Evolutionary conservation across 2,797 vertebrate species (phyloP).

Genomic region (Sebastes steindachneri): DNA sequence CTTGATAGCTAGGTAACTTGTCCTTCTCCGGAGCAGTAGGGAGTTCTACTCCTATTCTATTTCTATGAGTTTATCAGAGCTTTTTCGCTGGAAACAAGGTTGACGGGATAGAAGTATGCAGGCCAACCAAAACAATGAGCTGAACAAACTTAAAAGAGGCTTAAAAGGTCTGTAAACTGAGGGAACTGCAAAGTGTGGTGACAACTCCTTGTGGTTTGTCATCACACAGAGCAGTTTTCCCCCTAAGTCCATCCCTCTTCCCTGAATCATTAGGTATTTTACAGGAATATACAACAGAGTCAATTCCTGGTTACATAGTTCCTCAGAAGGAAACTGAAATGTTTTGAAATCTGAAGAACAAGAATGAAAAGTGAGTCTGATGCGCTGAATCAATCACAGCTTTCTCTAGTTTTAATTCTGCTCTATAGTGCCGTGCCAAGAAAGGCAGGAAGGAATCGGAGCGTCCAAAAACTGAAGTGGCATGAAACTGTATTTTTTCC

Average conservation of each 20-base stretch:
- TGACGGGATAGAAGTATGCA: background rate
- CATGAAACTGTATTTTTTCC: constrained; percentile 37
- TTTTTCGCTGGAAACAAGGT: background rate
- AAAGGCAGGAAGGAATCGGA: constrained; percentile 51
- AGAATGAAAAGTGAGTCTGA: background rate
- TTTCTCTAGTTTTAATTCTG: constrained; percentile 31
- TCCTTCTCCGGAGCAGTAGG: too few species aligned
- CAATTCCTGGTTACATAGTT: background rate
- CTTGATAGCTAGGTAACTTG: too few species aligned
- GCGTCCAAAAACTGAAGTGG: constrained; percentile 44
- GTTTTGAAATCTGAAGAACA: constrained; percentile 19
- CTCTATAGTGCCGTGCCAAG: constrained; percentile 16
- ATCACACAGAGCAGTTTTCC: background rate
- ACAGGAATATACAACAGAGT: background rate
- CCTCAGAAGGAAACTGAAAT: background rate
- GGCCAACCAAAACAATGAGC: background rate
- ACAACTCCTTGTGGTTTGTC: background rate
- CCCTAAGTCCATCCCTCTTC: background rate
- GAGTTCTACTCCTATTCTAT: too few species aligned
- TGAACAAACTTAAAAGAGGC: background rate
- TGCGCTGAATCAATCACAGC: constrained; percentile 17
- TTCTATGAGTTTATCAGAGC: background rate
- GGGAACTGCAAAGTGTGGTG: background rate
- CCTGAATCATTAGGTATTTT: background rate
- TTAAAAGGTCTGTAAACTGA: background rate